Percentiles rank a stretch among this genome's conserved stretches.
Evolutionary conservation across 2,888 invertebrate species (phyloP).

Genomic region (Macroteleia sp.): DNA sequence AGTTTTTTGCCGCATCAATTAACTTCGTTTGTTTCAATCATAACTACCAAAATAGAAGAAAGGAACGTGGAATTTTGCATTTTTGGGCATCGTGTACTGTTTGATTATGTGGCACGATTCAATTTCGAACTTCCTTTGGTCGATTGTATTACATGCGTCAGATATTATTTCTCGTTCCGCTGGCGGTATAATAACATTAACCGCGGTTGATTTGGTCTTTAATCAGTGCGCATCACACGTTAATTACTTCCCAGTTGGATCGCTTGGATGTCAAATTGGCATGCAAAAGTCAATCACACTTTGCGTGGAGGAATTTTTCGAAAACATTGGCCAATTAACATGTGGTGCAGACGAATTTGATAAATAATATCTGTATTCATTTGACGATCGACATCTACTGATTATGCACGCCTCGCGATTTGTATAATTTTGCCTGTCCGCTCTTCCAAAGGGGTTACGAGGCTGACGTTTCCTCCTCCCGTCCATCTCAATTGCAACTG

Average conservation of each 20-base stretch:
- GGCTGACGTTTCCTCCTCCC: constrained; percentile 42
- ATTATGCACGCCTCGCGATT: constrained; percentile 73
- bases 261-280: constrained; percentile 9
- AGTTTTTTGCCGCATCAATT: neutral
- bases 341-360: neutral
- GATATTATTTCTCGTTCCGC: neutral
- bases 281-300: constrained; percentile 10
- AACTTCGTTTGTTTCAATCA: neutral
- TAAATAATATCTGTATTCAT: constrained; percentile 7
- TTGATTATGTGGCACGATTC: constrained; percentile 1
- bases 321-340: neutral
- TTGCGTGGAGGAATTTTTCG: neutral
- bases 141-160: neutral
- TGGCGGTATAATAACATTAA: constrained; percentile 10
- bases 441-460: constrained; percentile 73
- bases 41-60: neutral
- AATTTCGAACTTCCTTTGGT: neutral
- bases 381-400: constrained; percentile 55
- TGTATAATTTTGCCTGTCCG: constrained; percentile 75
- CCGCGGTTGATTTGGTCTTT: neutral
- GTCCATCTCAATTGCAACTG: constrained; percentile 51
- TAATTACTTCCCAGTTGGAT: constrained; percentile 7
- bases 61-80: neutral
- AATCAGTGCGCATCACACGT: constrained; percentile 18
- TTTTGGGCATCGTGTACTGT: neutral